Percentiles rank a stretch among this genome's conserved stretches.
Evolutionary conservation across 2,888 invertebrate species (phyloP).

Genomic region (Andricus curvator): DNA sequence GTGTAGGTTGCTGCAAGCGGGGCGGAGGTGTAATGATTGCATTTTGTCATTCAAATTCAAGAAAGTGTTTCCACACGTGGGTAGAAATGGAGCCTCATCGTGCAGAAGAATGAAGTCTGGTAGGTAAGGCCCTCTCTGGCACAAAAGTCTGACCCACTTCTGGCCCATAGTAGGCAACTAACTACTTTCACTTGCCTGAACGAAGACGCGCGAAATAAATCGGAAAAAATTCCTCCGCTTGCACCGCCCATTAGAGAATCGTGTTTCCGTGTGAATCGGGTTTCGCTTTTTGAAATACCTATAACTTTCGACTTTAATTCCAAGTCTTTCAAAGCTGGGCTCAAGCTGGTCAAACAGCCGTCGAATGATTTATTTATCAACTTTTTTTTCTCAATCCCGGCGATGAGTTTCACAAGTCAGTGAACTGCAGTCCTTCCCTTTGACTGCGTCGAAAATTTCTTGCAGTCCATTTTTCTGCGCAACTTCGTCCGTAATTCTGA

Average conservation of each 20-base stretch:
- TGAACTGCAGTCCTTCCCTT: constrained; percentile 69
- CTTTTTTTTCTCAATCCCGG: constrained; percentile 19
- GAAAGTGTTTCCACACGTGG: constrained; percentile 31
- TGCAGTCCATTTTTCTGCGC: constrained; percentile 70
- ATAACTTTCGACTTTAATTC: constrained; percentile 35
- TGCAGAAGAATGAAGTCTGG: constrained; percentile 18
- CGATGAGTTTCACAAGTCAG: constrained; percentile 62
- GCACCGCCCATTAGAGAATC: constrained; percentile 2
- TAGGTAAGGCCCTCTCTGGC: constrained; percentile 33
- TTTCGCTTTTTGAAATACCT: constrained; percentile 42
- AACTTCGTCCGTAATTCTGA: constrained; percentile 68
- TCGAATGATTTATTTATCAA: constrained; percentile 16
- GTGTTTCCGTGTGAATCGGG: constrained; percentile 40
- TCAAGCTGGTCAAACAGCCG: neutral
- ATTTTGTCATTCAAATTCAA: constrained; percentile 25
- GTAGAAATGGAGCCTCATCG: constrained; percentile 24
- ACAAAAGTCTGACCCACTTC: constrained; percentile 42
- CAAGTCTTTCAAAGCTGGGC: neutral
- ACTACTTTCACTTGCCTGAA: constrained; percentile 70
- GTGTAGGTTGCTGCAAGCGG: constrained; percentile 1
- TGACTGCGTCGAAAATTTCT: constrained; percentile 73
- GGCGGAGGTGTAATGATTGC: neutral
- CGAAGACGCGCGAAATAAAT: constrained; percentile 53
- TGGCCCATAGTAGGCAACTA: constrained; percentile 17
- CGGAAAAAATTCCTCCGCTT: constrained; percentile 32